Evolutionary conservation across 2,113 vertebrate genomes (phyloP), one percentile per base, ranked within the genome.

Genomic region (Archilochus colubris): DNA sequence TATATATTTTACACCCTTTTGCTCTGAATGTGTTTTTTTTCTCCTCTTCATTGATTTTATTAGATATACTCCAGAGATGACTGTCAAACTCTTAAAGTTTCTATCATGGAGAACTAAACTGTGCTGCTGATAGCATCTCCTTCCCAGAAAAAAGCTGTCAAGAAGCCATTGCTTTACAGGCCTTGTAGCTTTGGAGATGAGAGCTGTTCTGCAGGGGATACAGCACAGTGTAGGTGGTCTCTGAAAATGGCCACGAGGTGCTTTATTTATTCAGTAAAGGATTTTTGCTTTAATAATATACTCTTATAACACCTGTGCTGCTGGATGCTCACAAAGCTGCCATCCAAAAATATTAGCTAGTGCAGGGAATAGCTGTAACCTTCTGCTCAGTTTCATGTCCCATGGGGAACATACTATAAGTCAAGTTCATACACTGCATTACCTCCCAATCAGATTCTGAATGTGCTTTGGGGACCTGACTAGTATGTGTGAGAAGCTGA

Each of bases 201-300:
- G 81, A 87, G 44, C 48, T 92, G 51, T 84, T 78, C 81, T 61
- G 48, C 28, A 61, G 22, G 61, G 78, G 69, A 43, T 63, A 43
- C 12, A 58, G 63, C 22, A 70, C 17, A 66, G 73, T 67, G 89
- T 67, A 83, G 73, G 80, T 86, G 64, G 43, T 86, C 38, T 93
- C 43, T 89, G 67, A n/a, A 76, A 86, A 74, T 55, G 75, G 63
- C 50, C 1, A 0, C 69, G 74, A 94, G 28, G 44, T 91, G 33
- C n/a, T 94, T 83, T 70, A n/a, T 43, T 81, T 70, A 55, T 51
- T 86, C 55, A 63, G 21, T 72, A 72, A 53, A 5, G 9, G 53
- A 75, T 86, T 76, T 57, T 84, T 81, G 14, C 40, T 91, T 86
- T 82, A 93, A 79, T 88, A 73, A 82, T 50, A 25, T 7, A 12